phyloP scores from a whole-genome alignment of 2,888 invertebrate species.

The Syritta pipiens region DNA sequence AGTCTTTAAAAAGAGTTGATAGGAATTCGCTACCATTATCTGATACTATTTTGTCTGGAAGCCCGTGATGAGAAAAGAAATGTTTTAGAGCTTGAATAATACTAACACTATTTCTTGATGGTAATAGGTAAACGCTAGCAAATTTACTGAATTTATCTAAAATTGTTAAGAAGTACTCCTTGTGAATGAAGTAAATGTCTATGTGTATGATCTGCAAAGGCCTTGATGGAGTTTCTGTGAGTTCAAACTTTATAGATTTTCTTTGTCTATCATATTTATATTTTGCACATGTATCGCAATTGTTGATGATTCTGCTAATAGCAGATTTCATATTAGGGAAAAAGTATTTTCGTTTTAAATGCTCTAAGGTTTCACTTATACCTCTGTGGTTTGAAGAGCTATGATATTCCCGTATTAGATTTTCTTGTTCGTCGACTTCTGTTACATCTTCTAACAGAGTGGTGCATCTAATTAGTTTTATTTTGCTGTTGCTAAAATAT shows the following conservation, averaged over 20 bases:
- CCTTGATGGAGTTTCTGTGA: constrained; percentile 38
- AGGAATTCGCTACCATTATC: too few relatives aligned
- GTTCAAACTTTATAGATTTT: constrained; percentile 24
- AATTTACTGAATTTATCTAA: too few relatives aligned
- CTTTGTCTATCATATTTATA: constrained; percentile 38
- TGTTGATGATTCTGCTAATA: too few relatives aligned
- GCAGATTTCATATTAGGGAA: not conserved
- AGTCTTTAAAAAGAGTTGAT: too few relatives aligned
- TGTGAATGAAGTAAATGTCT: too few relatives aligned
- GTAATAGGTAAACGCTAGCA: too few relatives aligned
- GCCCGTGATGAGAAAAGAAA: too few relatives aligned
- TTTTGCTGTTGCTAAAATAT: constrained; percentile 3
- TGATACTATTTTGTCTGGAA: too few relatives aligned
- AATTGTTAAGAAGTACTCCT: too few relatives aligned
- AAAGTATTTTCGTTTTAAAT: not conserved
- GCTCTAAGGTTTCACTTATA: not conserved
- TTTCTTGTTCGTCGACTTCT: not conserved
- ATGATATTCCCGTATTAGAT: not conserved
- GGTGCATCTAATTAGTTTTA: constrained; percentile 16
- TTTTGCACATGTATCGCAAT: not conserved
- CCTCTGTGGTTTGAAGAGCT: not conserved
- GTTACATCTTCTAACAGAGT: not conserved
- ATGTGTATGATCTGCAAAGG: too few relatives aligned
- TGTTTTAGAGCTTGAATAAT: too few relatives aligned
- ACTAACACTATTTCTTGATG: too few relatives aligned